Conservation (phyloP, 2,113 vertebrate genomes). For the Nanorana parkeri region DNA sequence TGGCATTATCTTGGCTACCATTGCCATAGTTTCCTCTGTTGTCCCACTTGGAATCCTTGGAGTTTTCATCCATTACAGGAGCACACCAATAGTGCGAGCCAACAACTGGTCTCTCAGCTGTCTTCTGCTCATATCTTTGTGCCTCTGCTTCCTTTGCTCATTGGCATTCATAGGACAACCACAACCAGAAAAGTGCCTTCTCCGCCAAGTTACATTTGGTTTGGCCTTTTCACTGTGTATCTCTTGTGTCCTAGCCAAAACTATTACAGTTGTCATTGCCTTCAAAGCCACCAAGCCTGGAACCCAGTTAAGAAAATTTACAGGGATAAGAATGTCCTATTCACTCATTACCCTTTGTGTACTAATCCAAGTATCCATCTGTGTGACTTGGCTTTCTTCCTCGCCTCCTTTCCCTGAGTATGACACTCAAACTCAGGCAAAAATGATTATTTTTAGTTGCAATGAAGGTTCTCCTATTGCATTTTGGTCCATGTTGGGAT, state of each 20-base stretch:
- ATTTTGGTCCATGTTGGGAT: too few relatives aligned
- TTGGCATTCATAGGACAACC: slow-evolving; percentile 68
- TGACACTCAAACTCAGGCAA: too few relatives aligned
- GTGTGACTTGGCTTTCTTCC: too few relatives aligned
- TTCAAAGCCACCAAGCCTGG: too few relatives aligned
- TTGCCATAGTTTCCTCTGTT: not conserved
- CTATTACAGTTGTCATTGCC: too few relatives aligned
- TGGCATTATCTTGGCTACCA: slow-evolving; percentile 10
- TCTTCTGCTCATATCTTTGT: slow-evolving; percentile 43
- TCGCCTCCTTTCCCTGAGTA: too few relatives aligned
- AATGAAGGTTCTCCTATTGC: too few relatives aligned
- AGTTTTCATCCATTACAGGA: slow-evolving; percentile 25
- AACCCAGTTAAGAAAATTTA: not conserved
- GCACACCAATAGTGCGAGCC: slow-evolving; percentile 27
- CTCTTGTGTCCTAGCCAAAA: not conserved
- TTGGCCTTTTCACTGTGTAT: not conserved
- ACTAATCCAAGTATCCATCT: too few relatives aligned
- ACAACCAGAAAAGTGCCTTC: slow-evolving; percentile 12
- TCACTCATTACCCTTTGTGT: too few relatives aligned
- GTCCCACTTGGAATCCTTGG: not conserved
- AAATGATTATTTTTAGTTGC: too few relatives aligned
- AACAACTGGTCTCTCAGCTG: slow-evolving; percentile 48
- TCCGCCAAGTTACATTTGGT: not conserved
- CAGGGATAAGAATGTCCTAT: too few relatives aligned
- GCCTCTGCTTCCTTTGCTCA: slow-evolving; percentile 64